These are phyloP conservation scores for Porites evermanni DNA, from an alignment of 92 coral and sea anemone species.

Conservation along the genomic window DNA sequence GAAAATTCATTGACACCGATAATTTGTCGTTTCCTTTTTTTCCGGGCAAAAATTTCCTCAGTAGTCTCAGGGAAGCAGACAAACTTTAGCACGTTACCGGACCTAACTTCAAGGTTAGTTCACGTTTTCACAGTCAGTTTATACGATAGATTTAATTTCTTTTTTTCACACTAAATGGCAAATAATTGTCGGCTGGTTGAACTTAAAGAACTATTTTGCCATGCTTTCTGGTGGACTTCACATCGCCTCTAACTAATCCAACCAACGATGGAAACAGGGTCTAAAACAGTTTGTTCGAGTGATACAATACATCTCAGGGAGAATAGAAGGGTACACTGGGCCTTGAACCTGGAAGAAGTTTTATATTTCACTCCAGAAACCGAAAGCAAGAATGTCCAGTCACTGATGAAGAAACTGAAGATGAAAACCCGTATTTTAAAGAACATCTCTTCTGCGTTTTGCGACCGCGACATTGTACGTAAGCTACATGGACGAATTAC, in stretches of 20 bases:
- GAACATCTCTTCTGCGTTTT: not conserved
- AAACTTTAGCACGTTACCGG: constrained; percentile 18
- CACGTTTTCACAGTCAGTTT: constrained; percentile 4
- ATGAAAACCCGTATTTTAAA: not conserved
- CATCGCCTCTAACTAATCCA: no score
- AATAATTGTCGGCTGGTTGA: not conserved
- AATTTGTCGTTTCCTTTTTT: no score
- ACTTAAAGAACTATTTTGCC: not conserved
- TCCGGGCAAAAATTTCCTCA: not conserved
- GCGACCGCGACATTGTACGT: not conserved
- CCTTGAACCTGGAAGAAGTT: constrained; percentile 65
- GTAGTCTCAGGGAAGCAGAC: not conserved
- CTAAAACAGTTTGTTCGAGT: not conserved
- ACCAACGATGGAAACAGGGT: not conserved
- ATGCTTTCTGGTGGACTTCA: no score
- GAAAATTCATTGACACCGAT: no score
- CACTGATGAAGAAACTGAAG: constrained; percentile 17
- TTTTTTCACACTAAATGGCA: not conserved
- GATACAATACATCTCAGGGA: not conserved
- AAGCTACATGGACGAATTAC: constrained; percentile 3
- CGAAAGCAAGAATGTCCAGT: not conserved
- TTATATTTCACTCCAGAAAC: constrained; percentile 43
- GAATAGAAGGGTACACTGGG: constrained; percentile 57
- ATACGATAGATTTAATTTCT: not conserved
- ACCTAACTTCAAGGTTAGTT: not conserved